Evolutionary conservation across 2,797 vertebrate genomes (phyloP).

Genomic region (Acrocephalus scirpaceus): DNA sequence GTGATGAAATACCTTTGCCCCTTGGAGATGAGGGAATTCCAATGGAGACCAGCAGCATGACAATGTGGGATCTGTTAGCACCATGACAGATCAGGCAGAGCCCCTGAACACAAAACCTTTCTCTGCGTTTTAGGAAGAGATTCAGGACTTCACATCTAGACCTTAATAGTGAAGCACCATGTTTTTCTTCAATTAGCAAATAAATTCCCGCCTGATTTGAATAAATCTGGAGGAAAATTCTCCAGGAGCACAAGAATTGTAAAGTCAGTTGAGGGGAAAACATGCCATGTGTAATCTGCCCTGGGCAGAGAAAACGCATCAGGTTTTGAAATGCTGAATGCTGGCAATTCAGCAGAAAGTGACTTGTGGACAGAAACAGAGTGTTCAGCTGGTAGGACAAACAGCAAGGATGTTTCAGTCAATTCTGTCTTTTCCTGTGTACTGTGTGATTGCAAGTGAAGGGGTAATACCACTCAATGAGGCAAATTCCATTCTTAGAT

Average conservation of each 20-base stretch:
- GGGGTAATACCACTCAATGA: background rate
- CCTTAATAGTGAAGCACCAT: background rate
- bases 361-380: background rate
- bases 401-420: background rate
- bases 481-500: background rate
- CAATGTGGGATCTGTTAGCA: background rate
- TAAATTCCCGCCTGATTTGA: background rate
- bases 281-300: background rate
- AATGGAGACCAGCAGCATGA: fast-evolving
- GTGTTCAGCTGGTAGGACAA: background rate
- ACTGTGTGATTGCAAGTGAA: background rate
- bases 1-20: background rate
- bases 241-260: background rate
- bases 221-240: background rate
- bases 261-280: background rate
- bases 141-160: background rate
- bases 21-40: background rate
- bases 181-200: background rate
- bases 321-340: background rate
- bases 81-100: background rate
- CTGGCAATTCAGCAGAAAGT: background rate
- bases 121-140: background rate
- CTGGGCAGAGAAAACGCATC: background rate
- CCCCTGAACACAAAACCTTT: background rate
- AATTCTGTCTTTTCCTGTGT: background rate